Evolutionary conservation across 2,113 vertebrate genomes (phyloP).

Genomic region (Austrofundulus limnaeus): DNA sequence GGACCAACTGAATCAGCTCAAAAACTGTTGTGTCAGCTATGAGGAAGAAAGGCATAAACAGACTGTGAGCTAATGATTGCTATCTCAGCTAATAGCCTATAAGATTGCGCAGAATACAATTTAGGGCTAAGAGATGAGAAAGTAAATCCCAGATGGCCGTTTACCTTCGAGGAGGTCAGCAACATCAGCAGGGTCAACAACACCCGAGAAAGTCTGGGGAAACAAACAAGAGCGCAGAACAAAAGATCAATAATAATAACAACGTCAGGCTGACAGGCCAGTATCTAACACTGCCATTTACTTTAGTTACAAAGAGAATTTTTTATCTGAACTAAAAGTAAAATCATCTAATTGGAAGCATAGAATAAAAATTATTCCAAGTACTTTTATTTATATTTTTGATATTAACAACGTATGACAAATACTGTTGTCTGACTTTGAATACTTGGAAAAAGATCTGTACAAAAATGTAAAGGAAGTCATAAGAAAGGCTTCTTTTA

Average conservation of each 20-base stretch:
- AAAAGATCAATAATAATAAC: conserved; percentile 55
- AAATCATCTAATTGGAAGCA: conserved; percentile 23
- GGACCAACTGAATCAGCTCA: conserved; percentile 91
- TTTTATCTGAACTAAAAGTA: conserved; percentile 16
- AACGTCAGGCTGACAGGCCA: conserved; percentile 35
- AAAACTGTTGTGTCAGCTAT: conserved; percentile 90
- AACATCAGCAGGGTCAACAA: conserved; percentile 89
- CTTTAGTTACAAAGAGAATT: background rate
- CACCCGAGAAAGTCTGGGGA: conserved; percentile 82
- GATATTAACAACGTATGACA: background rate
- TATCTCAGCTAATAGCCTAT: conserved; percentile 59
- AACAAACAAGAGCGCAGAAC: conserved; percentile 41
- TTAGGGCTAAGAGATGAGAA: conserved; percentile 54
- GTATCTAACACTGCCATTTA: conserved; percentile 22
- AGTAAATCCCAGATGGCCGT: conserved; percentile 61
- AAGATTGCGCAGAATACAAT: conserved; percentile 53
- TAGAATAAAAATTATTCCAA: background rate
- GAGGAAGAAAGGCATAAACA: conserved; percentile 67
- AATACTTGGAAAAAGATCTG: too few species aligned
- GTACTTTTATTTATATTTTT: background rate
- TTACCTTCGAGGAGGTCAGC: conserved; percentile 89
- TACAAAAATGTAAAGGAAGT: too few species aligned
- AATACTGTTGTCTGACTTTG: background rate
- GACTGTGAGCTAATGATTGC: conserved; percentile 58
- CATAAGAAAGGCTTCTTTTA: too few species aligned